Evolutionary conservation across 2,797 vertebrate species (phyloP), one percentile per base, ranked within the genome.

Genomic region (Sebastes oblongus): DNA sequence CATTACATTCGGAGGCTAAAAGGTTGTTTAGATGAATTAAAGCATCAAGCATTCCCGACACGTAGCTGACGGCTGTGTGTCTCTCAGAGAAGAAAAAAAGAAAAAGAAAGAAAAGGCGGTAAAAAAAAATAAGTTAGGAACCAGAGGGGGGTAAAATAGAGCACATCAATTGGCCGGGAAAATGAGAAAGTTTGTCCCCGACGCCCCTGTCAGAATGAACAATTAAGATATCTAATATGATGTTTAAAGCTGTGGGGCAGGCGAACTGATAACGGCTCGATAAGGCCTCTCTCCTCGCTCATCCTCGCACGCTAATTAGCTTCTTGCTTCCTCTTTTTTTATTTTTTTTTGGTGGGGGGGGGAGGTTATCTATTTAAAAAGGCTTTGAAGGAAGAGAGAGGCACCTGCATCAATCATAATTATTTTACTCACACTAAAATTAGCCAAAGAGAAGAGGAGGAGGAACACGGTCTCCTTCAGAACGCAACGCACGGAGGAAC

Each of bases 361-460:
- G 13, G 13, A 68, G 86, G 73, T 85, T 80, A 88, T 92, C 89
- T 87, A 76, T 92, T 93, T 91, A 82, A 88, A 90, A 87, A 77
- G 83, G 83, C 87, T 93, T 90, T 81, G 86, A 90, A 91, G 77
- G 81, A 90, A 90, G 68, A 88, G 81, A 93, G 82, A 93, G 88
- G 79, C 89, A 94, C 90, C 92, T 94, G 90, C 90, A 93, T 95
- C 91, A 91, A 93, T 95, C 93, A 94, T 94, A 92, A 94, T 95
- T 93, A 94, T 92, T 95, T 92, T 89, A 89, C 91, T 78, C 80
- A 86, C 89, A 58, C 89, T 92, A 92, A 94, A 94, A 92, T 95
- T 92, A 93, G 88, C 79, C 34, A 72, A 64, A 82, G 68, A 80
- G 58, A 39, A 39, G 36, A 39, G 36, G 36, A 39, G 64, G 55